Evolutionary conservation across 2,113 vertebrate genomes (phyloP), one percentile per base, ranked within the genome.

Genomic region (Phrynocephalus versicolor): DNA sequence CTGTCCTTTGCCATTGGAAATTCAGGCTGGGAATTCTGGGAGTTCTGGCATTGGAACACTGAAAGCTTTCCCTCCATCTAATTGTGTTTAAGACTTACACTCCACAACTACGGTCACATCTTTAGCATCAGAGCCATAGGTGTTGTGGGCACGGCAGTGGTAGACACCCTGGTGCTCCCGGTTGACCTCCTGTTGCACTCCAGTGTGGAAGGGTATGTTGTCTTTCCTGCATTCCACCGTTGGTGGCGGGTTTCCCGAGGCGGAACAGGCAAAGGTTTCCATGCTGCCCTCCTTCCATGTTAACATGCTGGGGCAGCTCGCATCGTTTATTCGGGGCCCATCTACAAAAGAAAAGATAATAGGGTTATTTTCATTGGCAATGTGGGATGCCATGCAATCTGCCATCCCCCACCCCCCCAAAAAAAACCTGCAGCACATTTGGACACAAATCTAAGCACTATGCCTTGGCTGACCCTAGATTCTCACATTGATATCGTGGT

Each of bases 171-270:
- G 16, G 0, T 90, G 39, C 10, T 79, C 39, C 35, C 23, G 58
- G 0, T 0, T 86, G 79, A 95, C 67, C 0, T 0, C 25, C 14
- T 0, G 27, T 8, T n/a, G 57, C 3, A 41, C 15, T 37, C 93
- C 88, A 0, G 79, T 70, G 57, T 57, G 79, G 6, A 91, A 76
- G 0, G 0, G 4, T 12, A 15, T n/a, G 1, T 23, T 27, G n/a
- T 81, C 78, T 37, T 74, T 88, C 23, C 0, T 51, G 88, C 94
- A 95, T 0, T 4, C 35, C n/a, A 95, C 33, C 0, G 27, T 5
- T 3, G 94, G 93, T 1, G 0, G 0, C 0, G 94, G 94, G 65
- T 94, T 94, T 18, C 94, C 94, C 67, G 12, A 1, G 4, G 94
- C 85, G 19, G 73, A 69, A 55, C 94, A 95, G 6, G 0, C 60